phyloP scores from a whole-genome alignment of 2,888 invertebrate species.

The Rapana venosa region DNA sequence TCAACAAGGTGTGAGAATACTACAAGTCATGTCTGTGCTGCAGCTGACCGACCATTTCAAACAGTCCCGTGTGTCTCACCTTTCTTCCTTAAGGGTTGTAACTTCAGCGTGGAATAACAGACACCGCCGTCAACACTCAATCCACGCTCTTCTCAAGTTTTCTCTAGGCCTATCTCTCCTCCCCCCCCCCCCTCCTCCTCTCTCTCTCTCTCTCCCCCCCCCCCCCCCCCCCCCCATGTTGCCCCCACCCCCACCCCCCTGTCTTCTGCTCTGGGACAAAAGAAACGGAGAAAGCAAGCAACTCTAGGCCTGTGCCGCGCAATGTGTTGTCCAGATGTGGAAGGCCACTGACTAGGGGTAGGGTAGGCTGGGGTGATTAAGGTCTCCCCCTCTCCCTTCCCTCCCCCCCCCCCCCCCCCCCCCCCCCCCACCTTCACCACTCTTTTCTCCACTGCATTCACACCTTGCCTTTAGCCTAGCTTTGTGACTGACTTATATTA shows the following conservation, averaged over 20 bases:
- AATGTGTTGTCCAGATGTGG: slow-evolving; percentile 30
- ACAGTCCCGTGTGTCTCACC: too few species aligned
- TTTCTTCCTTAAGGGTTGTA: too few species aligned
- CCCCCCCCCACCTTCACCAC: not conserved
- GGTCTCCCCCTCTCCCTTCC: not conserved
- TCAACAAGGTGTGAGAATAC: too few species aligned
- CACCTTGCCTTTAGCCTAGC: too few species aligned
- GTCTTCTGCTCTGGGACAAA: not conserved
- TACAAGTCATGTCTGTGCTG: too few species aligned
- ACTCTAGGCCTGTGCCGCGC: not conserved
- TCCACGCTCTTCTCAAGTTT: too few species aligned
- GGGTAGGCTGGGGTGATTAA: not conserved
- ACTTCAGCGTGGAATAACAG: too few species aligned
- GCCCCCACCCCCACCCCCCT: not conserved
- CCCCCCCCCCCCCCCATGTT: not conserved
- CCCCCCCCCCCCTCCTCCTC: not conserved
- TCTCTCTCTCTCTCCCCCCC: not conserved
- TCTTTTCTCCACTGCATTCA: not conserved
- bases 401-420: not conserved
- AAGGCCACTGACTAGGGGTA: not conserved
- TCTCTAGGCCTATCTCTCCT: too few species aligned
- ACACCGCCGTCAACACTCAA: too few species aligned
- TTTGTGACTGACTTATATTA: too few species aligned
- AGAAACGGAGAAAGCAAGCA: not conserved
- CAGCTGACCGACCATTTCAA: too few species aligned